These are phyloP conservation scores for Notiomystis cincta DNA, from an alignment of 2,113 vertebrate species.

Conservation along the genomic window DNA sequence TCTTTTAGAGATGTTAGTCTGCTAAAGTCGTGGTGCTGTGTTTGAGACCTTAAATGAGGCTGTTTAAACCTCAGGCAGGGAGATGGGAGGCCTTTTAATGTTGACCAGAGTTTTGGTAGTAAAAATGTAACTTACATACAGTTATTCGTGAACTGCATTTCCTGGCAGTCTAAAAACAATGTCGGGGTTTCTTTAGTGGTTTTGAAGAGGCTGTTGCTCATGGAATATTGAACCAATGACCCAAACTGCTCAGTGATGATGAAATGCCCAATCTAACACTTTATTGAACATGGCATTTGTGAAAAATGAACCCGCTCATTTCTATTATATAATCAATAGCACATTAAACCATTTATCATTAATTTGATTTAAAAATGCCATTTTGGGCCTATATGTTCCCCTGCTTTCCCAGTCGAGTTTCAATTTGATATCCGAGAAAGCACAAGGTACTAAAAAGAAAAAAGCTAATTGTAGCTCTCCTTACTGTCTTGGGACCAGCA, in stretches of 20 bases:
- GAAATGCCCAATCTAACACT: conserved; percentile 65
- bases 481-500: background rate
- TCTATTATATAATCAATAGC: conserved; percentile 73
- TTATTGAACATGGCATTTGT: conserved; percentile 69
- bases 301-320: conserved; percentile 68
- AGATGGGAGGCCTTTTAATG: background rate
- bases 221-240: conserved; percentile 64
- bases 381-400: background rate
- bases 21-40: background rate
- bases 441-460: background rate
- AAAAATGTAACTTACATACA: background rate
- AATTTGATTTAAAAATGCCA: conserved; percentile 57
- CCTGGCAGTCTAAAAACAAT: conserved; percentile 31
- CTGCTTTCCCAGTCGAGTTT: conserved; percentile 6
- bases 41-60: background rate
- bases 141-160: conserved; percentile 32
- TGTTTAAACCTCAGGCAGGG: background rate
- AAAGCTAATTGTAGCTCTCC: background rate
- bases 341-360: conserved; percentile 69
- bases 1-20: background rate
- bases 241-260: conserved; percentile 56
- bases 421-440: conserved; percentile 13
- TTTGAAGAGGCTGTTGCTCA: conserved; percentile 44
- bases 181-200: conserved; percentile 14
- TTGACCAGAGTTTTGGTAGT: conserved; percentile 14